Base-by-base conservation (phyloP, 2,888 invertebrate species). In the Slavum lentiscoides region DNA sequence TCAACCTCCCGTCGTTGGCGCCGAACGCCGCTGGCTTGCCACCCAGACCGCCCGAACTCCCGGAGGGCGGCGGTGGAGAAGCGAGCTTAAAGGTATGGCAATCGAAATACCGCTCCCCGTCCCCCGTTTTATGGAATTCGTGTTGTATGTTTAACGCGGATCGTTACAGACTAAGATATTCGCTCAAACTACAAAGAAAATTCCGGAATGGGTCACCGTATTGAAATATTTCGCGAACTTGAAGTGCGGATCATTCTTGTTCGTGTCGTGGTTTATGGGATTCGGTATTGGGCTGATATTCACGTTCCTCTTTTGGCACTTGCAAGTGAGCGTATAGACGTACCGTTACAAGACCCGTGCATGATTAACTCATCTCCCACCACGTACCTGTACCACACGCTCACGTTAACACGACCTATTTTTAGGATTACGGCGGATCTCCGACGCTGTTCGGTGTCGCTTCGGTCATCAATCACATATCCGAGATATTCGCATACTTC, bases 211-310 rank as follows among this genome's bases (percentile, higher is more conserved):
- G 97, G 90, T 96, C 85, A 93, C 94, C 1, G 96, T 97, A 75
- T 88, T 98, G 84, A 91, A 92, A 83, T 93, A 96, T 86, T 95
- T 96, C 87, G 94, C 93, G 85, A 94, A 94, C 86, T 87, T 96
- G 80, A 95, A 96, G 86, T 96, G 96, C 83, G 93, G 93, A 19
- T 94, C 95, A 1, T 96, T 98, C 87, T 90, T 98, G 72, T 95
- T 97, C 86, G 96, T 98, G 55, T 95, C 97, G 72, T 98, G 98
- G 96, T 97, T 96, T 88, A 98, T 99, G 97, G 99, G 99, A 80
- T 96, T 98, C 86, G 99, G 99, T 77, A 97, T 98, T 85, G 99
- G 98, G 0, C 90, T 99, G 84, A 98, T 98, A 84, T 99, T 99
- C 88, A 97, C 98, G 6, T 99, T 99, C 88, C 92, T 99, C 82